Conservation (phyloP, 2,888 invertebrate species). For the Eretmocerus hayati region DNA sequence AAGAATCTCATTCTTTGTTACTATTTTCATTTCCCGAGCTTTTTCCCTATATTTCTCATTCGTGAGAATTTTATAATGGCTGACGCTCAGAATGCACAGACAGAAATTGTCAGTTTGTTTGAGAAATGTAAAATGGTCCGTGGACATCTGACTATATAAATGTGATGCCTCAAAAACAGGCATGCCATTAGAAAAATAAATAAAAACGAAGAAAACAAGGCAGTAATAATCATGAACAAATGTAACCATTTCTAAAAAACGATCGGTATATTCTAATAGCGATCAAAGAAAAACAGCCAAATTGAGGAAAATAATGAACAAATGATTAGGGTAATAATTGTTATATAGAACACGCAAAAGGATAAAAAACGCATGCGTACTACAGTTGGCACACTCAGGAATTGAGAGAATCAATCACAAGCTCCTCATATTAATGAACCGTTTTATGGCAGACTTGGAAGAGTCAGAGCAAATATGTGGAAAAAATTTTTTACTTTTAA, state of each 20-base stretch:
- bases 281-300: conserved; percentile 16
- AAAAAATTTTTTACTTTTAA: too few relatives aligned
- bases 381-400: conserved; percentile 35
- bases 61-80: too few relatives aligned
- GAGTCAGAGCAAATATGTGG: conserved; percentile 39
- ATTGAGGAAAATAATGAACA: conserved; percentile 14
- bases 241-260: conserved; percentile 9
- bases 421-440: conserved; percentile 28
- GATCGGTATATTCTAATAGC: conserved; percentile 9
- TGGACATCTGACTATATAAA: too few relatives aligned
- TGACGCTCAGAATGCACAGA: too few relatives aligned
- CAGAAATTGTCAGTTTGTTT: too few relatives aligned
- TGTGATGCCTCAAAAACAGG: too few relatives aligned
- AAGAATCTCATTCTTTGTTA: too few relatives aligned
- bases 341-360: conserved; percentile 24
- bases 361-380: conserved; percentile 24
- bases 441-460: conserved; percentile 39
- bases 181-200: conserved; percentile 15
- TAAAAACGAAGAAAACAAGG: conserved; percentile 16
- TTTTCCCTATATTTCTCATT: too few relatives aligned
- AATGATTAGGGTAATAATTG: too few relatives aligned
- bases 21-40: too few relatives aligned
- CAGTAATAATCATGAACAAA: conserved; percentile 14
- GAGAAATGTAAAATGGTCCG: too few relatives aligned
- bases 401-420: conserved; percentile 28